Conservation (phyloP, 2,113 vertebrate genomes). For the Leptobrachium ailaonicum region DNA sequence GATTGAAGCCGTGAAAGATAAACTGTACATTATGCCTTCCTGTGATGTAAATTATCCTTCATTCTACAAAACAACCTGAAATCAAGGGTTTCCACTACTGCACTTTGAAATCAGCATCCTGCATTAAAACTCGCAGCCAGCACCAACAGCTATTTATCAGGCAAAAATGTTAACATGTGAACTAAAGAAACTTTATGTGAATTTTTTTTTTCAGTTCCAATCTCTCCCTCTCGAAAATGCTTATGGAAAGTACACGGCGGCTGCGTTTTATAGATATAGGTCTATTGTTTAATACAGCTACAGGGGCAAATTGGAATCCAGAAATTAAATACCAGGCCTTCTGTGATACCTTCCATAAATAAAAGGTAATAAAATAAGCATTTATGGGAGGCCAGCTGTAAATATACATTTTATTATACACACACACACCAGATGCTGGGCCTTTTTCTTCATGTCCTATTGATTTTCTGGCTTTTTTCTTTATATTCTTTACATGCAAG, state of each 20-base stretch:
- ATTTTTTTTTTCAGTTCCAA: constrained; percentile 7
- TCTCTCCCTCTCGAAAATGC: neutral
- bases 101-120: neutral
- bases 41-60: too few species aligned
- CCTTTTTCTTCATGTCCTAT: neutral
- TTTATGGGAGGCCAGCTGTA: constrained; percentile 25
- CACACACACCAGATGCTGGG: constrained; percentile 18
- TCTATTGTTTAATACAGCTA: constrained; percentile 5
- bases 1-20: too few species aligned
- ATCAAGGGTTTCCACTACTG: too few species aligned
- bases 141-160: constrained; percentile 19
- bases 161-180: neutral
- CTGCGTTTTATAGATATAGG: constrained; percentile 6
- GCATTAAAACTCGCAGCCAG: constrained; percentile 1
- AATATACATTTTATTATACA: constrained; percentile 8
- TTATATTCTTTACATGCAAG: neutral
- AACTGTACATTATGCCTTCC: too few species aligned
- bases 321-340: constrained; percentile 21
- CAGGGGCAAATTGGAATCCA: constrained; percentile 20
- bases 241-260: constrained; percentile 4
- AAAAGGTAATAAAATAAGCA: constrained; percentile 26
- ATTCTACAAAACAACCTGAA: too few species aligned
- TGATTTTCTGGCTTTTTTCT: neutral
- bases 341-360: constrained; percentile 8
- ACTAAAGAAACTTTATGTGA: neutral